phyloP scores from a whole-genome alignment of 2,113 vertebrate genomes.

The Sceloporus tristichus region DNA sequence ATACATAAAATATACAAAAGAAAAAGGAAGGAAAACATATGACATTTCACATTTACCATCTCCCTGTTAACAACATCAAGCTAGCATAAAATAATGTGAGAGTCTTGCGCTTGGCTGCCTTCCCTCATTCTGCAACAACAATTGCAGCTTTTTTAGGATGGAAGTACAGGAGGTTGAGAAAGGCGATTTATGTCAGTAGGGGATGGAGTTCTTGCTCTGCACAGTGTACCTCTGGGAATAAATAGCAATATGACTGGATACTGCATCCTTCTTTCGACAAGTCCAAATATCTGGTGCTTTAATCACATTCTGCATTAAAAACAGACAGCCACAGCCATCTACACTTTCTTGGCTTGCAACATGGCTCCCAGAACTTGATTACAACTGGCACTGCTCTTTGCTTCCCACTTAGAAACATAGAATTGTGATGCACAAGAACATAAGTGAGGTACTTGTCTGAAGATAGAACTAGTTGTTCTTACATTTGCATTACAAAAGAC shows the following conservation, averaged over 20 bases:
- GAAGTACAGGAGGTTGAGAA: background rate
- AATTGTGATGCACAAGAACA: background rate
- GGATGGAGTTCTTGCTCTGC: background rate
- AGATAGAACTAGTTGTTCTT: background rate
- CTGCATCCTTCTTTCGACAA: background rate
- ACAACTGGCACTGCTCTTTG: background rate
- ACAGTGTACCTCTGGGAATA: background rate
- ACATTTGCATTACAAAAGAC: background rate
- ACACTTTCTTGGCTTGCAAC: background rate
- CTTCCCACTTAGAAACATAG: background rate
- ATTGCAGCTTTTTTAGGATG: background rate
- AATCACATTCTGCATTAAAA: conserved; percentile 2
- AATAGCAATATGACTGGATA: background rate
- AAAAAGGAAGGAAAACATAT: background rate
- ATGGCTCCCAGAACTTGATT: background rate
- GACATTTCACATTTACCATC: background rate
- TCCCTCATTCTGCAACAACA: background rate
- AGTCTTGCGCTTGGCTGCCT: background rate
- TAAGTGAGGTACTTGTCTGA: background rate
- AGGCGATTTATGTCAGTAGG: background rate
- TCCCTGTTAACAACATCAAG: conserved; percentile 8
- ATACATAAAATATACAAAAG: conserved; percentile 16
- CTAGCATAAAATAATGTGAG: conserved; percentile 2
- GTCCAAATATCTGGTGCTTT: background rate
- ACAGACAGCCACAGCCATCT: background rate